Conservation (phyloP, 2,113 vertebrate species). For the Chaenocephalus aceratus region DNA sequence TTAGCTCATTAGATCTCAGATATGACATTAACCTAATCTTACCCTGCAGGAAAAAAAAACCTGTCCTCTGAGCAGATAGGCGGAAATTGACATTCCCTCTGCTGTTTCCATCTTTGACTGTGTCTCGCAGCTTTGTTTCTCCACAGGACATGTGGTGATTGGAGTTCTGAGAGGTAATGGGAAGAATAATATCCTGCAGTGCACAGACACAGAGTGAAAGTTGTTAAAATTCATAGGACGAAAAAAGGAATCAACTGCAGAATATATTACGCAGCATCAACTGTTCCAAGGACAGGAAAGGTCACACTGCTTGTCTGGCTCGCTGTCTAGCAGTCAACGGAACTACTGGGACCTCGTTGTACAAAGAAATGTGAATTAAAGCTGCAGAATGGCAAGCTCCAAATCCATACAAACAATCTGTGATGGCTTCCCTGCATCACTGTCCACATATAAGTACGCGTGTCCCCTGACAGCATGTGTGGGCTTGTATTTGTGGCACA, state of each 20-base stretch:
- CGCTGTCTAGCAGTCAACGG: slow-evolving; percentile 47
- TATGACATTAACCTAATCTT: slow-evolving; percentile 69
- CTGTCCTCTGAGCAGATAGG: slow-evolving; percentile 42
- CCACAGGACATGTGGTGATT: slow-evolving; percentile 72
- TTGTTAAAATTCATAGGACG: slow-evolving; percentile 82
- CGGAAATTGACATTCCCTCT: slow-evolving; percentile 75
- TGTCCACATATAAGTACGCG: slow-evolving; percentile 28
- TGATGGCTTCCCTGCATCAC: slow-evolving; percentile 43
- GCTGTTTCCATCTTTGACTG: slow-evolving; percentile 54
- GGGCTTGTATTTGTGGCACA: slow-evolving; percentile 38
- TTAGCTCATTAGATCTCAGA: slow-evolving; percentile 40
- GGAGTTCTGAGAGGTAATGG: slow-evolving; percentile 77
- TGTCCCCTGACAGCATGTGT: slow-evolving; percentile 39
- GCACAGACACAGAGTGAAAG: slow-evolving; percentile 48
- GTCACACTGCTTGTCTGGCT: slow-evolving; percentile 72
- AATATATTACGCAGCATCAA: slow-evolving; percentile 76
- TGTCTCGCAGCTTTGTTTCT: slow-evolving; percentile 69
- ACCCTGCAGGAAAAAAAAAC: slow-evolving; percentile 35
- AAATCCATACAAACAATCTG: slow-evolving; percentile 55
- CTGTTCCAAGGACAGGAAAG: slow-evolving; percentile 76
- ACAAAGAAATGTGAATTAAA: slow-evolving; percentile 58
- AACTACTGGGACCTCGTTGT: slow-evolving; percentile 35
- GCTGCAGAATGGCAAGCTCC: slow-evolving; percentile 44
- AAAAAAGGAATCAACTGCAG: slow-evolving; percentile 74
- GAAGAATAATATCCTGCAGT: slow-evolving; percentile 71